These are phyloP conservation scores for Yponomeuta evonymella DNA, from an alignment of 2,888 invertebrate species.

Conservation along the genomic window DNA sequence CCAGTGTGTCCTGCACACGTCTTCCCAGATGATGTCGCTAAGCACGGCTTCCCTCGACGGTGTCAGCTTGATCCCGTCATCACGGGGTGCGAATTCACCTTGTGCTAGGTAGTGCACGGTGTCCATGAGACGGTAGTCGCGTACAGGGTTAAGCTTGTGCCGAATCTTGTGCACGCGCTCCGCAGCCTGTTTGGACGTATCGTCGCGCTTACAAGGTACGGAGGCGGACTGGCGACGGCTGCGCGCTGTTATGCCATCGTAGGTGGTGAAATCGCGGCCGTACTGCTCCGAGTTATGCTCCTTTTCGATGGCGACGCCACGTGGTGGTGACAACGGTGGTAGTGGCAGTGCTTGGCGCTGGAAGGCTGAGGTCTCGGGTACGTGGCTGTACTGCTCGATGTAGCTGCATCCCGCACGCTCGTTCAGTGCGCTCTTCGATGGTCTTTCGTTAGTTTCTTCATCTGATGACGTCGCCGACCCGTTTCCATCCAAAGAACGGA, in stretches of 20 bases:
- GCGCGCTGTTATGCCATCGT: slow-evolving; percentile 64
- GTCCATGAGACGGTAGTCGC: slow-evolving; percentile 68
- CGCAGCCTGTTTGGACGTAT: slow-evolving; percentile 55
- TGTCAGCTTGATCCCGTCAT: slow-evolving; percentile 67
- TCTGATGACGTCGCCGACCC: slow-evolving; percentile 53
- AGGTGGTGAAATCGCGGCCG: slow-evolving; percentile 63
- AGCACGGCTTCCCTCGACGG: slow-evolving; percentile 67
- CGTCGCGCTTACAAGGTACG: slow-evolving; percentile 61
- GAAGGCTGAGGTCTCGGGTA: slow-evolving; percentile 66
- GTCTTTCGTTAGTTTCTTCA: slow-evolving; percentile 44
- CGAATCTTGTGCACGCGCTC: slow-evolving; percentile 66
- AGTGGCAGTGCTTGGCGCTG: slow-evolving; percentile 50
- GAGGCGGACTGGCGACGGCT: slow-evolving; percentile 62
- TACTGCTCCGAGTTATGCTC: slow-evolving; percentile 68
- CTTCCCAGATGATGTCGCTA: slow-evolving; percentile 70
- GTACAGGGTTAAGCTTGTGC: slow-evolving; percentile 64
- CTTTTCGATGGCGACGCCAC: slow-evolving; percentile 57
- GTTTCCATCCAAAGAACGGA: slow-evolving; percentile 51
- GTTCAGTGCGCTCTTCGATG: slow-evolving; percentile 34
- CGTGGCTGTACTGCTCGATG: slow-evolving; percentile 63
- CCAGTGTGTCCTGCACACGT: slow-evolving; percentile 70
- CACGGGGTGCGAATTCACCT: slow-evolving; percentile 68
- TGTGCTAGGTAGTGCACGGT: slow-evolving; percentile 70
- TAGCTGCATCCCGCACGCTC: slow-evolving; percentile 54
- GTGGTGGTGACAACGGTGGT: slow-evolving; percentile 49